Percentiles rank a stretch among this genome's conserved stretches.
These are phyloP conservation scores for Cataglyphis rosenhaueri DNA, from an alignment of 2,888 invertebrate species.

Conservation along the genomic window DNA sequence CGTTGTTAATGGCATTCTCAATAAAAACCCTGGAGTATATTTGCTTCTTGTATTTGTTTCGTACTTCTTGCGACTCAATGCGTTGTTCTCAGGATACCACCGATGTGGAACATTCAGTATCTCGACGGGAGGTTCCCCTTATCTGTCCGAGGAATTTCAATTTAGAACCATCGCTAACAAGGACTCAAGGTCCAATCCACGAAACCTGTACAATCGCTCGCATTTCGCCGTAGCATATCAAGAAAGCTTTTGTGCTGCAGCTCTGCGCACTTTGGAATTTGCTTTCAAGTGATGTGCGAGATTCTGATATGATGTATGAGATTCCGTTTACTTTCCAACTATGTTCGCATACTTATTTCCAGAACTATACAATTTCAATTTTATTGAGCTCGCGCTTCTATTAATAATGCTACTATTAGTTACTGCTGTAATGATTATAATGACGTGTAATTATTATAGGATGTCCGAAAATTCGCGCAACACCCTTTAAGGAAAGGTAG, in stretches of 20 bases:
- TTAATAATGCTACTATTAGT: neutral
- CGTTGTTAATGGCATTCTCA: conserved; percentile 34
- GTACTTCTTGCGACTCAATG: conserved; percentile 31
- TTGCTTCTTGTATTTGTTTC: conserved; percentile 43
- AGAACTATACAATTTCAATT: conserved; percentile 1
- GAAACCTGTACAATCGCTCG: conserved; percentile 40
- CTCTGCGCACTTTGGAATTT: conserved; percentile 38
- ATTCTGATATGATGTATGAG: conserved; percentile 24
- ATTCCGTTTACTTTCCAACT: conserved; percentile 34
- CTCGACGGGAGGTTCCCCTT: conserved; percentile 30
- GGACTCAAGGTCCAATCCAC: conserved; percentile 44
- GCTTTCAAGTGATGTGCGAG: conserved; percentile 11
- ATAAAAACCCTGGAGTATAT: conserved; percentile 13
- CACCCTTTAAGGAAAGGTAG: too few species aligned
- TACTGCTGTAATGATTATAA: neutral
- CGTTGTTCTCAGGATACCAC: conserved; percentile 25
- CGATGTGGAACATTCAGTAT: conserved; percentile 41
- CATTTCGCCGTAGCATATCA: conserved; percentile 26
- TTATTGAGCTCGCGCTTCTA: neutral
- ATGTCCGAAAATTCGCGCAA: too few species aligned
- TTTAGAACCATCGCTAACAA: conserved; percentile 53
- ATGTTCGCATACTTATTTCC: conserved; percentile 21
- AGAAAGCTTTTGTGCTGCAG: conserved; percentile 44
- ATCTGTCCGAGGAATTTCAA: conserved; percentile 56
- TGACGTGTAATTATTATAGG: neutral